Evolutionary conservation across 2,797 vertebrate species (phyloP).

Genomic region (Hyperoplus lanceolatus): DNA sequence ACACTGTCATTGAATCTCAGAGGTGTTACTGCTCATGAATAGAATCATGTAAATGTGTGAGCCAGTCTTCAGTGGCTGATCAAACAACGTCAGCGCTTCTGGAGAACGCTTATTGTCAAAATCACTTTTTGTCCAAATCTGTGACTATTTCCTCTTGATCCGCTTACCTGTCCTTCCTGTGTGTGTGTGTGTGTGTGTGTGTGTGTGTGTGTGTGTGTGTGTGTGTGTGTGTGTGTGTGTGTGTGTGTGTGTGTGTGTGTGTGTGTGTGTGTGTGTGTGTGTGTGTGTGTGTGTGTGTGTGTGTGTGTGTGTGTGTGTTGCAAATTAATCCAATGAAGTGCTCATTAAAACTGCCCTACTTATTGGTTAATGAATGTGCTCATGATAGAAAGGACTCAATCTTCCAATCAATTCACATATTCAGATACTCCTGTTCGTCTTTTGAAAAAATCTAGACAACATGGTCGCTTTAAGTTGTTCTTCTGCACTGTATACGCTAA

Average conservation of each 20-base stretch:
- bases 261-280: no score
- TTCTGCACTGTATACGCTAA: conserved; percentile 18
- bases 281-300: no score
- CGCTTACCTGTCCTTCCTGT: no score
- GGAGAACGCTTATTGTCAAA: no score
- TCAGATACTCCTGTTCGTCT: background rate
- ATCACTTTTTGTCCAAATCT: no score
- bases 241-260: no score
- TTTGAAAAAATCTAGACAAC: conserved; percentile 13
- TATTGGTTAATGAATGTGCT: conserved; percentile 21
- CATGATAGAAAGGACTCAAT: conserved; percentile 26
- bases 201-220: no score
- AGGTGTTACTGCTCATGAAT: background rate
- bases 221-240: no score
- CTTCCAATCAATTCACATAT: conserved; percentile 8
- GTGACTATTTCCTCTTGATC: no score
- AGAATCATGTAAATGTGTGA: background rate
- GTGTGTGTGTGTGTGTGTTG: no score
- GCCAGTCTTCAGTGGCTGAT: background rate
- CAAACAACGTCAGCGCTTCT: background rate
- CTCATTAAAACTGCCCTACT: background rate
- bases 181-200: no score
- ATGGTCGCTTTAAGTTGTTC: background rate
- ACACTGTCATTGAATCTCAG: background rate
- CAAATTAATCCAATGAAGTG: background rate